Percentiles rank a stretch among this genome's conserved stretches.
These are phyloP conservation scores for Sarcoramphus papa DNA, from an alignment of 2,797 vertebrate species.

Conservation along the genomic window DNA sequence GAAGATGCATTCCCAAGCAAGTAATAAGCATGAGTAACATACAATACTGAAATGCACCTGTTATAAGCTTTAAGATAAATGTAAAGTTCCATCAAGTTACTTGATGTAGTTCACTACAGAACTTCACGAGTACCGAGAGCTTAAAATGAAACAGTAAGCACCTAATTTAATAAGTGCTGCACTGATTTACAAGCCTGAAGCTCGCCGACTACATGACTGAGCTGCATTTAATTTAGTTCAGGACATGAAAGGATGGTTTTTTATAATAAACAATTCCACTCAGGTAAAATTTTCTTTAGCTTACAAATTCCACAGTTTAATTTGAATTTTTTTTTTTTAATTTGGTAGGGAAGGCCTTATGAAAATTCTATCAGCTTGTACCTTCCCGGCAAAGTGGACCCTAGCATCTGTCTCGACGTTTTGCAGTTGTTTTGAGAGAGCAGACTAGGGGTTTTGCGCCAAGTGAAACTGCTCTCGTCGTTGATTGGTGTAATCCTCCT, in stretches of 20 bases:
- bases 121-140: neutral
- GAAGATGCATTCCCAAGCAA: conserved; percentile 34
- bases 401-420: neutral
- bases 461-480: accelerated
- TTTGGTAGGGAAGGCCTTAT: neutral
- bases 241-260: neutral
- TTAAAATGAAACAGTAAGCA: neutral
- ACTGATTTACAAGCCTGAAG: neutral
- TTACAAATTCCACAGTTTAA: neutral
- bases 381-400: neutral
- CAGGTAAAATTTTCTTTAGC: neutral
- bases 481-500: neutral
- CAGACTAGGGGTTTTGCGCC: neutral
- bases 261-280: neutral
- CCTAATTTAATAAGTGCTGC: neutral
- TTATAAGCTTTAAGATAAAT: conserved; percentile 2
- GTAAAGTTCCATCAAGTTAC: neutral
- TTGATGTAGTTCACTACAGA: neutral
- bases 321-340: neutral
- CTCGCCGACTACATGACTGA: neutral
- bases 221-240: neutral
- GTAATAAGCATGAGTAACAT: neutral
- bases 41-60: neutral
- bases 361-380: neutral
- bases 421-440: neutral